phyloP scores from a whole-genome alignment of 64 coral and sea anemone species.

The Pocillopora damicornis region DNA sequence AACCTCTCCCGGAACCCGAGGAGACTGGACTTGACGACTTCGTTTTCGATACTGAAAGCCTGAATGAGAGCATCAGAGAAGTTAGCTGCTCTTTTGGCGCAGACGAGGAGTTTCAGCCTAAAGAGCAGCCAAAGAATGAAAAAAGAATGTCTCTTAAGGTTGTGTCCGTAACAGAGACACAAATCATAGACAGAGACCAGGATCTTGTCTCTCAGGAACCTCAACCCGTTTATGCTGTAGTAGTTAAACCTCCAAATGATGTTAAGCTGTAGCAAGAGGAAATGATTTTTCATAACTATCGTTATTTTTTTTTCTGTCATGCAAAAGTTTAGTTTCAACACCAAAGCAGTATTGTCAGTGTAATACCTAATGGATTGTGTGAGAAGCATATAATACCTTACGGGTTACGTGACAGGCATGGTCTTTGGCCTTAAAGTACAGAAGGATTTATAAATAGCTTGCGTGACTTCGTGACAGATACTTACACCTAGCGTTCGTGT shows the following conservation, averaged over 20 bases:
- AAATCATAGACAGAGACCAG: background rate
- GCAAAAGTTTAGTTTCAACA: too few species aligned
- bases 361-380: too few species aligned
- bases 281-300: too few species aligned
- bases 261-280: background rate
- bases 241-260: background rate
- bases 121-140: background rate
- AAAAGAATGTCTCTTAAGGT: background rate
- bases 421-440: too few species aligned
- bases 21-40: constrained; percentile 18
- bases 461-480: too few species aligned
- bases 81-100: constrained; percentile 2
- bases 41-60: constrained; percentile 25
- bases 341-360: too few species aligned
- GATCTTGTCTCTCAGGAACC: background rate
- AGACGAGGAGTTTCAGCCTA: constrained; percentile 20
- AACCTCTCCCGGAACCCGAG: constrained; percentile 2
- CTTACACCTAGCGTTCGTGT: too few species aligned
- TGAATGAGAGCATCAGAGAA: constrained; percentile 20
- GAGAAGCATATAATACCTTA: too few species aligned
- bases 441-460: too few species aligned
- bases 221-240: constrained; percentile 3
- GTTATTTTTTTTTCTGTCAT: too few species aligned
- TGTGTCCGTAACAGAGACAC: constrained; percentile 15
- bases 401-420: too few species aligned